Evolutionary conservation across 1,140 invertebrate genomes (phyloP), one percentile per base, ranked within the genome.

Genomic region (Drosophila quadrilineata): DNA sequence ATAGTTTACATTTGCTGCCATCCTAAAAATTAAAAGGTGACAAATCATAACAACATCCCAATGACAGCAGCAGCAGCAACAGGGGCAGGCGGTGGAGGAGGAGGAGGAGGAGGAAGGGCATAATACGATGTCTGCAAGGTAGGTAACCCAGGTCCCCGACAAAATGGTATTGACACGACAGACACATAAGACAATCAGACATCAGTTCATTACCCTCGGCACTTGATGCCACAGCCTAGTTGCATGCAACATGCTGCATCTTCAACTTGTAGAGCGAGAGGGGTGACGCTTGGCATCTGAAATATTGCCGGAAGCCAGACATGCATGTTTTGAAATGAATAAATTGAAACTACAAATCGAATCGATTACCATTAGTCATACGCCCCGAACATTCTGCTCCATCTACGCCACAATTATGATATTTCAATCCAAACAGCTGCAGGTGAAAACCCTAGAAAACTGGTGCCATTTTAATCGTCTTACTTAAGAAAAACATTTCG

Each of bases 1-100:
- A 77, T 76, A 77, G 74, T 77, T 77, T 77, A 77, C 73, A 76
- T 77, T 77, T 63, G 74, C 74, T 76, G 74, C 68, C 74, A 76
- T 71, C n/a, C 73, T 72, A 77, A 77, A 77, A 77, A 76, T 76
- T 68, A 76, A 75, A 77, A 77, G 74, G 74, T 77, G 74, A 77
- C 74, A 77, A 77, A 76, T 77, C 74, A 77, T 76, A 77, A 77
- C 74, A 77, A 77, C 74, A 71, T 6, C 24, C 26, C 59, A 17
- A 58, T 52, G 63, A 12, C 31, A 12, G 31, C 9, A 9, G 31
- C 9, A 38, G 29, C 21, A 33, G 3, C 14, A n/a, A 22, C 8
- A 10, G 35, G 35, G 5, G 35, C 9, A n/a, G 21, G n/a, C n/a
- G 24, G 21, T 1, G 3, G 21, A 3, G n/a, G 3, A 22, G 5